phyloP scores from a whole-genome alignment of 2,888 invertebrate species.

The Aradus depressus region DNA sequence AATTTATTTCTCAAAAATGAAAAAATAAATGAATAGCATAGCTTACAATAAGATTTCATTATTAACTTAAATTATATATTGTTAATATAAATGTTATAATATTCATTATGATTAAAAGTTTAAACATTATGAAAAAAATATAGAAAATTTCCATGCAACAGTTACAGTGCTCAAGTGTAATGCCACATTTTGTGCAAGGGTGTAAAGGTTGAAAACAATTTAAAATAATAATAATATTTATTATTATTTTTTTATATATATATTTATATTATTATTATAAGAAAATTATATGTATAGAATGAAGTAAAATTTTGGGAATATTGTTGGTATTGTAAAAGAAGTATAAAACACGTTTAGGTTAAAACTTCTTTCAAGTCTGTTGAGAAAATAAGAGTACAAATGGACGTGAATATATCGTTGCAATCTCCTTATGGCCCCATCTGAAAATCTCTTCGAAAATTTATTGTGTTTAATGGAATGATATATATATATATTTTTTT shows the following conservation, averaged over 20 bases:
- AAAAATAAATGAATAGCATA: background rate
- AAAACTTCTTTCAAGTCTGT: background rate
- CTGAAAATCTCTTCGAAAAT: slow-evolving; percentile 16
- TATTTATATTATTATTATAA: background rate
- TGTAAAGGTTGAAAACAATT: slow-evolving; percentile 9
- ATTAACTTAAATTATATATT: no score
- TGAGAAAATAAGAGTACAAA: background rate
- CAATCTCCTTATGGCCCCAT: slow-evolving; percentile 28
- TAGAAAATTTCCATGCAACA: slow-evolving; percentile 13
- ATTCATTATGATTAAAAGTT: no score
- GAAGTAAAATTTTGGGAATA: no score
- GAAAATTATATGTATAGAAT: no score
- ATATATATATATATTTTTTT: no score
- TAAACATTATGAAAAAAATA: no score
- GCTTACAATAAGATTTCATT: no score
- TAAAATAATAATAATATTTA: slow-evolving; percentile 13
- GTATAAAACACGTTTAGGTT: background rate
- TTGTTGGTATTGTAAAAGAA: background rate
- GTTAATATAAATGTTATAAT: slow-evolving; percentile 2
- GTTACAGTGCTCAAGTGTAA: slow-evolving; percentile 13
- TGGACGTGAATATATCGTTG: no score
- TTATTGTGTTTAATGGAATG: no score
- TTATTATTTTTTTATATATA: slow-evolving; percentile 5
- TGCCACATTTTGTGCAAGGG: slow-evolving; percentile 15
- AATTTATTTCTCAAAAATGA: no score